A percentile compares a stretch with the other conserved stretches of the same genome.
These are phyloP conservation scores for Stichopus chloronotus DNA, from an alignment of 35 echinoderm and acorn worm genomes.

Conservation along the genomic window DNA sequence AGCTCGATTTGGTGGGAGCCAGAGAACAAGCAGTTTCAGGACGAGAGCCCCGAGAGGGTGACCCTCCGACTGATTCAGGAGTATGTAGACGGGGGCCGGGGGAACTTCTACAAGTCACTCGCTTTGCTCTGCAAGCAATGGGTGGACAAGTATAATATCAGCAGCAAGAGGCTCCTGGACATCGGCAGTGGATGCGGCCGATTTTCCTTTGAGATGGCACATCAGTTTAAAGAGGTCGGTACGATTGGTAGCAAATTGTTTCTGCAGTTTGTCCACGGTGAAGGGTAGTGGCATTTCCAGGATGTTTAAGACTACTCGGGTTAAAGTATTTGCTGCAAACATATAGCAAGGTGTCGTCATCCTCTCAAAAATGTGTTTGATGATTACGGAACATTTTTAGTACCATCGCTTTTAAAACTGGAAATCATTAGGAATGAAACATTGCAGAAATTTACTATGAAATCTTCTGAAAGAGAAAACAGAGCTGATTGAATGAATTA, in stretches of 20 bases:
- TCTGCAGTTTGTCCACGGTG: too few species aligned
- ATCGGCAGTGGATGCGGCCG: slow-evolving; percentile 78
- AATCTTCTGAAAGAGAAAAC: too few species aligned
- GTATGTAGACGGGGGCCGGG: slow-evolving; percentile 16
- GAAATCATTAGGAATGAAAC: too few species aligned
- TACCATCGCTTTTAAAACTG: too few species aligned
- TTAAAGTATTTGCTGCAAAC: too few species aligned
- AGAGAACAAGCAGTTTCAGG: slow-evolving; percentile 66
- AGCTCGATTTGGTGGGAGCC: slow-evolving; percentile 18
- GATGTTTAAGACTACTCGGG: too few species aligned
- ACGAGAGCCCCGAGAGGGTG: slow-evolving; percentile 42
- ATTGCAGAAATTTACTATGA: too few species aligned
- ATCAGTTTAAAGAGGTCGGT: slow-evolving; percentile 63
- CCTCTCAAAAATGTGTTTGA: too few species aligned
- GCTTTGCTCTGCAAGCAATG: slow-evolving; percentile 20
- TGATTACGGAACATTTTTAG: too few species aligned
- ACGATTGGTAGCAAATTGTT: background rate
- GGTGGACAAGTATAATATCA: slow-evolving; percentile 43
- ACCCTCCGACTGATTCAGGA: slow-evolving; percentile 46
- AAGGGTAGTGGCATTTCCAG: too few species aligned
- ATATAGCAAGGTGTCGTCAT: too few species aligned
- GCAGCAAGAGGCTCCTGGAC: slow-evolving; percentile 33
- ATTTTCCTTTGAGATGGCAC: slow-evolving; percentile 74
- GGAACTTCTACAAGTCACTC: slow-evolving; percentile 55
- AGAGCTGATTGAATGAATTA: too few species aligned